phyloP scores from a whole-genome alignment of 2,888 invertebrate genomes.

The Serripes groenlandicus region DNA sequence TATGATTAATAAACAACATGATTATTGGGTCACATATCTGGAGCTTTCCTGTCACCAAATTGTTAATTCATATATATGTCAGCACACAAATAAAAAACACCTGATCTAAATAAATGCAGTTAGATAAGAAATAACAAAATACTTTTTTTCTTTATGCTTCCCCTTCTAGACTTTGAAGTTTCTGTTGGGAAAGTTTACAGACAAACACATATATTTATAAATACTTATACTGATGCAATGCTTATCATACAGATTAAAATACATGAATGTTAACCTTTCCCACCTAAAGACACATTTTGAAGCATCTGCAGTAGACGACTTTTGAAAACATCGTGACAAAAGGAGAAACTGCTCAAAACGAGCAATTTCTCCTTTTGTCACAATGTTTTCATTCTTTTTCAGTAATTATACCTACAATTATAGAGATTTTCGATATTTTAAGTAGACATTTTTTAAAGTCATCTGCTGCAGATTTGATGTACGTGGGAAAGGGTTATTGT shows the following conservation, averaged over 20 bases:
- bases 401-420: too few relatives aligned
- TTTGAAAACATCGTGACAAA: neutral
- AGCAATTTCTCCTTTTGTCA: neutral
- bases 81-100: neutral
- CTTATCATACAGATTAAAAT: too few relatives aligned
- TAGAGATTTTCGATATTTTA: too few relatives aligned
- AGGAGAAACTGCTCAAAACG: neutral
- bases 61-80: too few relatives aligned
- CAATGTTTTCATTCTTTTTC: neutral
- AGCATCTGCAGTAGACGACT: neutral
- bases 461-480: too few relatives aligned
- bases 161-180: slow-evolving; percentile 42
- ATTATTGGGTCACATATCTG: too few relatives aligned
- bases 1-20: too few relatives aligned
- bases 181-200: slow-evolving; percentile 32
- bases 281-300: neutral
- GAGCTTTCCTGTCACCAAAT: too few relatives aligned
- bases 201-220: neutral
- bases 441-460: too few relatives aligned
- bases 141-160: slow-evolving; percentile 57
- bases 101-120: neutral
- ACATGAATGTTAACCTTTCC: neutral
- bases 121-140: slow-evolving; percentile 22
- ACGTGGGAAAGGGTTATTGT: too few relatives aligned
- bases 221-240: too few relatives aligned